Conservation (phyloP, 2,888 invertebrate species). For the Punctoribates punctum region DNA sequence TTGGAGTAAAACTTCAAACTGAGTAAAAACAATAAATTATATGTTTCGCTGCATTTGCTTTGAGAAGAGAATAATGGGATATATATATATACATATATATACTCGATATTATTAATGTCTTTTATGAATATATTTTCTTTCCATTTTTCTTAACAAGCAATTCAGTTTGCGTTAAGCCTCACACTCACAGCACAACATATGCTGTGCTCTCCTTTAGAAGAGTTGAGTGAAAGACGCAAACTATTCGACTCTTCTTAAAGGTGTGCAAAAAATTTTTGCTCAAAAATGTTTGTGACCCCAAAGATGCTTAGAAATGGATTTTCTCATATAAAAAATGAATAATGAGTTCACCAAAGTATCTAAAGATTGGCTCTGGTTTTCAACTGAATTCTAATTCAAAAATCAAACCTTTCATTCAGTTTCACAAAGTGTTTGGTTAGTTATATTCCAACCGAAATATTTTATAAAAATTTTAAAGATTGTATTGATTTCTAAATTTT, state of each 20-base stretch:
- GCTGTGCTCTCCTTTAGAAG: not conserved
- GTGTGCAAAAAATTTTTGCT: not conserved
- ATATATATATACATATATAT: not conserved
- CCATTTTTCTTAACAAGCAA: not conserved
- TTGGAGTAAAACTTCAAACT: not conserved
- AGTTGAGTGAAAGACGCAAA: not conserved
- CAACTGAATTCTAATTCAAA: not conserved
- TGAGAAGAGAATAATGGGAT: not conserved
- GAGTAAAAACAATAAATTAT: conserved; percentile 16
- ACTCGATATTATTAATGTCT: not conserved
- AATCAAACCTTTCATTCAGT: not conserved
- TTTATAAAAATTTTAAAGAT: too few species aligned
- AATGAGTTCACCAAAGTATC: too few species aligned
- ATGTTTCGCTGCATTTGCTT: conserved; percentile 11
- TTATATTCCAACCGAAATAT: too few species aligned
- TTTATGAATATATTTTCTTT: not conserved
- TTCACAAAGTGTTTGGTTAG: not conserved
- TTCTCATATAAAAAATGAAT: too few species aligned
- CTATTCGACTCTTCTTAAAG: not conserved
- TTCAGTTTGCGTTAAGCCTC: not conserved
- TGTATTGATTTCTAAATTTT: not conserved
- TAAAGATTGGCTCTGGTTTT: too few species aligned
- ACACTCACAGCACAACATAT: not conserved
- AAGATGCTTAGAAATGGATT: not conserved
- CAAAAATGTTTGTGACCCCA: not conserved